Conservation (phyloP, 2,888 invertebrate genomes). For the Macrophya alboannulata region DNA sequence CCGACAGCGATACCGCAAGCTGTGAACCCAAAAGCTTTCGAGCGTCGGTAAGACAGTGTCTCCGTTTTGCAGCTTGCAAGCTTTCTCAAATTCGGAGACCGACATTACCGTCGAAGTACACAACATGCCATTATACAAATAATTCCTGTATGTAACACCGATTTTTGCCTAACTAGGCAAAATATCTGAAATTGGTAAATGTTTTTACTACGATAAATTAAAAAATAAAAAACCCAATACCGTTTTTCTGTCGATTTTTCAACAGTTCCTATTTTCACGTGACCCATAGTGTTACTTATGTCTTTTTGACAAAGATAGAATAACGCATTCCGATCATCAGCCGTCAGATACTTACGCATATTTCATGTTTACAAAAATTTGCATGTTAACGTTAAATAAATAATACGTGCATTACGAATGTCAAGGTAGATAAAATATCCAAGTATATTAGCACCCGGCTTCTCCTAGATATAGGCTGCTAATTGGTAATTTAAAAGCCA, state of each 20-base stretch:
- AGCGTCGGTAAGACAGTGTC: slow-evolving; percentile 21
- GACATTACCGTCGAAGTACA: slow-evolving; percentile 14
- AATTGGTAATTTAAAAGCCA: slow-evolving; percentile 2
- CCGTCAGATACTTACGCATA: neutral
- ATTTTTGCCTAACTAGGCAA: neutral
- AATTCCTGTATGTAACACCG: neutral
- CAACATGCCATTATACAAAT: neutral
- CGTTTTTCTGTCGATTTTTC: neutral
- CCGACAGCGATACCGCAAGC: neutral
- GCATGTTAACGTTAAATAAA: neutral
- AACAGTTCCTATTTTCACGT: no score
- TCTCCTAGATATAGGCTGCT: neutral
- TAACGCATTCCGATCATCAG: neutral
- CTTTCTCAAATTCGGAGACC: neutral
- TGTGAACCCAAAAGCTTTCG: neutral
- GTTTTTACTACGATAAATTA: neutral
- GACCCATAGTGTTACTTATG: neutral
- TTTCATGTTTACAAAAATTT: neutral
- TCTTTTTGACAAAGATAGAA: neutral
- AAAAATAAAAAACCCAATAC: neutral
- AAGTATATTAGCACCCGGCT: neutral
- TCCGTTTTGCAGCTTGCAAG: slow-evolving; percentile 10
- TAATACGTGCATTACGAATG: neutral
- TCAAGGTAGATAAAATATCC: neutral
- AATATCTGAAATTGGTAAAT: neutral